These are phyloP conservation scores for Harpagus bidentatus DNA, from an alignment of 2,113 vertebrate genomes.

Conservation along the genomic window DNA sequence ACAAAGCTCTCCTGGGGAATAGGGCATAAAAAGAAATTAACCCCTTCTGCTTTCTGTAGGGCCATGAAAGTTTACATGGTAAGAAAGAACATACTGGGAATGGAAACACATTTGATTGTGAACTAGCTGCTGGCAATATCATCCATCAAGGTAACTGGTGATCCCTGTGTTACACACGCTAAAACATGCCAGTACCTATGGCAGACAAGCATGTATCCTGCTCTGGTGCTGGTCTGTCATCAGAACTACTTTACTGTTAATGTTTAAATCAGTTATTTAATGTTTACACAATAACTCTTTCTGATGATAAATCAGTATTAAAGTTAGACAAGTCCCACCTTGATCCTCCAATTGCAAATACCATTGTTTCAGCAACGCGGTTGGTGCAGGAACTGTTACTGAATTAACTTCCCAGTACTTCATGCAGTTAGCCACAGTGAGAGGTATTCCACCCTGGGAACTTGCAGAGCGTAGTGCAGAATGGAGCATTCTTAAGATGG, in stretches of 20 bases:
- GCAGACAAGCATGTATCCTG: background rate
- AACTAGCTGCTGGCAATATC: slow-evolving; percentile 1
- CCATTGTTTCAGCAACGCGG: background rate
- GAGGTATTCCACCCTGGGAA: slow-evolving; percentile 4
- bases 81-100: background rate
- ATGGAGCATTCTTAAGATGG: background rate
- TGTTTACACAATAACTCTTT: slow-evolving; percentile 23
- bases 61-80: slow-evolving; percentile 20
- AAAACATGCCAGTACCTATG: background rate
- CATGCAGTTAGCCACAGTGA: background rate
- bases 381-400: background rate
- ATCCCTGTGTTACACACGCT: background rate
- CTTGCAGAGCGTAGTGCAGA: background rate
- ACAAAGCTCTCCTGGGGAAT: slow-evolving; percentile 15
- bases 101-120: background rate
- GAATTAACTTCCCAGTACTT: background rate
- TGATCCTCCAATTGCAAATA: background rate
- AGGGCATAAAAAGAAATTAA: slow-evolving; percentile 9
- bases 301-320: background rate
- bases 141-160: background rate
- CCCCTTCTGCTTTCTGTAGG: background rate
- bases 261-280: background rate
- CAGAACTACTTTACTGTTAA: slow-evolving; percentile 35
- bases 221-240: slow-evolving; percentile 8
- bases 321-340: background rate